Conservation (phyloP, 2,113 vertebrate genomes). For the Eidolon helvum region DNA sequence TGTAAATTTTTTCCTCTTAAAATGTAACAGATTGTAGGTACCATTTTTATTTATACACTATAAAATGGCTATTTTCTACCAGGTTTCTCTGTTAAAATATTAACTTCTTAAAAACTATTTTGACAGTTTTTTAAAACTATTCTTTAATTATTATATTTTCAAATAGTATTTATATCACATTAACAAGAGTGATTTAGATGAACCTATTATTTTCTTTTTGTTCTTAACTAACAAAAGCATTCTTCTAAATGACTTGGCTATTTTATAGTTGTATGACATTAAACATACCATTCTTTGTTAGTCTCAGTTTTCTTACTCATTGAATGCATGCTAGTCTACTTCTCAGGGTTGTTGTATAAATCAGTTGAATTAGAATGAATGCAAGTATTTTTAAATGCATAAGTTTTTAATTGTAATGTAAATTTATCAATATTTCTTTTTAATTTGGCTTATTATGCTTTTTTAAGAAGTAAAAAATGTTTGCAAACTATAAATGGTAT, state of each 20-base stretch:
- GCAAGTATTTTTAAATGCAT: neutral
- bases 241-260: neutral
- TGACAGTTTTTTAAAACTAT: too few species aligned
- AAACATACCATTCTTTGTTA: neutral
- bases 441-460: neutral
- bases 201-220: neutral
- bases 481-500: neutral
- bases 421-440: conserved; percentile 4
- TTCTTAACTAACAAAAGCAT: conserved; percentile 25
- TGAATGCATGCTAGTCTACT: neutral
- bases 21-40: neutral
- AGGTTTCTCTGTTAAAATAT: neutral
- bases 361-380: conserved; percentile 5
- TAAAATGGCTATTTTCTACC: neutral
- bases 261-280: neutral
- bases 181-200: conserved; percentile 34
- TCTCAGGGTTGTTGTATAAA: neutral
- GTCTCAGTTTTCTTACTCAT: neutral
- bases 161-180: neutral
- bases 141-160: neutral
- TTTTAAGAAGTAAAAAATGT: conserved; percentile 24
- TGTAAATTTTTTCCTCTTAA: neutral
- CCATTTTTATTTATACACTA: neutral
- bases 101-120: neutral
- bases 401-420: conserved; percentile 6